These are phyloP conservation scores for Clarias laeviceps DNA, from an alignment of 2,797 vertebrate genomes.

Conservation along the genomic window DNA sequence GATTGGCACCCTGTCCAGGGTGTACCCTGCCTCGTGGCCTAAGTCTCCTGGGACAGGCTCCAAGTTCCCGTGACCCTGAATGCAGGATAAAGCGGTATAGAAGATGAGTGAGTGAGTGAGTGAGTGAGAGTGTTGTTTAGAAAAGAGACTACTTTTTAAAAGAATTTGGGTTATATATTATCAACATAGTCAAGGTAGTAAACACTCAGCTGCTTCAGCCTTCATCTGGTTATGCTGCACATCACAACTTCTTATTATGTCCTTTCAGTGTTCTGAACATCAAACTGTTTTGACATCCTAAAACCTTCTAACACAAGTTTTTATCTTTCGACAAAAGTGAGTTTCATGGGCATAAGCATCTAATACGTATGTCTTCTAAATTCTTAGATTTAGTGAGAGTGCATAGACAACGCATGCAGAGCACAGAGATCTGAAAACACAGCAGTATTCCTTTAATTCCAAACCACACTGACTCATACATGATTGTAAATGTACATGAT, in stretches of 20 bases:
- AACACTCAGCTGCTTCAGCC: background rate
- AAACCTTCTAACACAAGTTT: background rate
- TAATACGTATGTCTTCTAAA: background rate
- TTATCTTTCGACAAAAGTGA: background rate
- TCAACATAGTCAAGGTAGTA: background rate
- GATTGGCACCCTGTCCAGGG: too few relatives aligned
- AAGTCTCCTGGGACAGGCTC: too few relatives aligned
- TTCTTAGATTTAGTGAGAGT: background rate
- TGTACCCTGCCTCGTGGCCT: too few relatives aligned
- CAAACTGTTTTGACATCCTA: background rate
- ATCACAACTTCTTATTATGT: background rate
- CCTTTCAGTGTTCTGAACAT: background rate
- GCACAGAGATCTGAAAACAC: background rate
- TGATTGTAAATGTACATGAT: background rate
- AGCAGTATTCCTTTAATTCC: background rate
- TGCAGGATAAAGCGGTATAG: too few relatives aligned
- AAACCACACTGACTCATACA: background rate
- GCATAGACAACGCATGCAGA: background rate
- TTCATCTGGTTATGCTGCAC: background rate
- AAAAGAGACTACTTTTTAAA: background rate
- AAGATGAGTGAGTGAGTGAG: too few relatives aligned
- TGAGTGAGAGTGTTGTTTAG: background rate
- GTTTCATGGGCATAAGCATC: background rate
- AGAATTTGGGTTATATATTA: background rate
- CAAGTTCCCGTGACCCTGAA: too few relatives aligned